Evolutionary conservation across 2,113 vertebrate genomes (phyloP).

Genomic region (Paramormyrops kingsleyae): DNA sequence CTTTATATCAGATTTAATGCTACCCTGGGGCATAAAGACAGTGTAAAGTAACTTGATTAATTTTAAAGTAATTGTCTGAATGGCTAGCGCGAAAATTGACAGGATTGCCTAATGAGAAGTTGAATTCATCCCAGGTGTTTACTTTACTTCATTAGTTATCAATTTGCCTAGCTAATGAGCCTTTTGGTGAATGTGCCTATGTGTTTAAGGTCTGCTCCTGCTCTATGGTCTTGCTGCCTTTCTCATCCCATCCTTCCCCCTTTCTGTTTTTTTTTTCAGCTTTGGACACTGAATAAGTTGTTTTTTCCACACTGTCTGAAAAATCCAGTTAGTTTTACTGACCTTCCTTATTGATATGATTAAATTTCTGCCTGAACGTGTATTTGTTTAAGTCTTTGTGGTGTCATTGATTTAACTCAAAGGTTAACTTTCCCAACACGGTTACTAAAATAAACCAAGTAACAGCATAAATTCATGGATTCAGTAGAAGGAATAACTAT

Average conservation of each 20-base stretch:
- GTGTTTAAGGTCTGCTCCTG: background rate
- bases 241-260: background rate
- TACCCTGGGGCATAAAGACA: background rate
- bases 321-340: background rate
- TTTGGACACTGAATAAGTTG: background rate
- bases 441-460: background rate
- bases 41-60: background rate
- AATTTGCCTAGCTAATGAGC: background rate
- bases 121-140: background rate
- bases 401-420: background rate
- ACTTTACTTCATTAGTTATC: background rate
- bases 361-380: background rate
- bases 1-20: background rate
- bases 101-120: background rate
- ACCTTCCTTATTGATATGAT: background rate
- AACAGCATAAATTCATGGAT: background rate
- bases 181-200: background rate
- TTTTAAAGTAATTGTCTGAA: background rate
- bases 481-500: background rate
- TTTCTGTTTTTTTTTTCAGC: background rate
- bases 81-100: background rate
- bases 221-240: background rate
- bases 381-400: background rate
- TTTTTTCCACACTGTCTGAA: background rate
- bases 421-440: background rate